A percentile compares a stretch with the other conserved stretches of the same genome.
Conservation (phyloP, 2,797 vertebrate genomes). For the Chaunax sp. region DNA sequence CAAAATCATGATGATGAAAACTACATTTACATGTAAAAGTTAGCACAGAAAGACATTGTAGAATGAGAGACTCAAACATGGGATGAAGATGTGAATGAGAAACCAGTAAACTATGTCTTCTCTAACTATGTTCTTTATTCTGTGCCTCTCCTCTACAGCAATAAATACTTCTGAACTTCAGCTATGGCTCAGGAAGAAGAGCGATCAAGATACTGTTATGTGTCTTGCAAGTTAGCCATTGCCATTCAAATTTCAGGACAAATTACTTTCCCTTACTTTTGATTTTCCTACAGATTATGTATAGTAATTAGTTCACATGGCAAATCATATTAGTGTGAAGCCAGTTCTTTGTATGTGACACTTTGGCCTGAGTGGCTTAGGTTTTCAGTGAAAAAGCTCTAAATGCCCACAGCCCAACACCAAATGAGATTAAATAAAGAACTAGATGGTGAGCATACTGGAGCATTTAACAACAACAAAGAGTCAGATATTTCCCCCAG, state of each 20-base stretch:
- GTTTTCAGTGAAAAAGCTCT: background rate
- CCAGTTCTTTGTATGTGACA: background rate
- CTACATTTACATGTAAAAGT: no score
- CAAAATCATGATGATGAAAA: no score
- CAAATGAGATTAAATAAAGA: background rate
- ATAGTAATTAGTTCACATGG: constrained; percentile 44
- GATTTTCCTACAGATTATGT: constrained; percentile 46
- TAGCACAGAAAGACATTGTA: no score
- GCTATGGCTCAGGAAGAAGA: no score
- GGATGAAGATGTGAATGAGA: no score
- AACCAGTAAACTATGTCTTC: no score
- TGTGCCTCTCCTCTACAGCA: constrained; percentile 3
- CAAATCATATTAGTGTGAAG: constrained; percentile 49
- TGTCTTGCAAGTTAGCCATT: no score
- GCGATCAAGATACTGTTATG: no score
- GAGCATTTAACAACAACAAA: background rate
- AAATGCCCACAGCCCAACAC: background rate
- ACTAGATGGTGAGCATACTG: background rate
- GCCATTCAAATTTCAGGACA: constrained; percentile 47
- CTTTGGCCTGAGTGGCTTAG: constrained; percentile 9
- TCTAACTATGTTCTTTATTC: no score
- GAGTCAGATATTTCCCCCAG: background rate
- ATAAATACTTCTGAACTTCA: background rate
- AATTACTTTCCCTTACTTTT: constrained; percentile 44
- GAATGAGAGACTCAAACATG: no score